Evolutionary conservation across 2,113 vertebrate species (phyloP).

Genomic region (Antidorcas marsupialis): DNA sequence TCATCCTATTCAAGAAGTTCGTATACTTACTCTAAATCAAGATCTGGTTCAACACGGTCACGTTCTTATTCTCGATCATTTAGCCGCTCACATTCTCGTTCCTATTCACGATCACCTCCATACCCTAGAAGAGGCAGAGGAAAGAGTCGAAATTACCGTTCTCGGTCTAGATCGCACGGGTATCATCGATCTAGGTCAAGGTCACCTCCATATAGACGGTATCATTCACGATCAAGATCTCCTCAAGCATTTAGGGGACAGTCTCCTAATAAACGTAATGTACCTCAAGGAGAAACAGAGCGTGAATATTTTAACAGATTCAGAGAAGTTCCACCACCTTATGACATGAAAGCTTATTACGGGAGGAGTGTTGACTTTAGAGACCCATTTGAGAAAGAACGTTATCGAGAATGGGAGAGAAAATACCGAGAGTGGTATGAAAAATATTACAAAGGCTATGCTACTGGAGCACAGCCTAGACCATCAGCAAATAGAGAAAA

Average conservation of each 20-base stretch:
- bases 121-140: slow-evolving; percentile 85
- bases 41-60: slow-evolving; percentile 89
- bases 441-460: slow-evolving; percentile 91
- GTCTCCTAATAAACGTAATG: slow-evolving; percentile 88
- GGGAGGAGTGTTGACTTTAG: slow-evolving; percentile 82
- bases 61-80: slow-evolving; percentile 90
- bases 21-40: slow-evolving; percentile 91
- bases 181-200: slow-evolving; percentile 91
- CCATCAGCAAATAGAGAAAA: slow-evolving; percentile 81
- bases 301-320: slow-evolving; percentile 85
- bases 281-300: slow-evolving; percentile 83
- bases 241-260: slow-evolving; percentile 86
- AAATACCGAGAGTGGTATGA: slow-evolving; percentile 96
- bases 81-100: slow-evolving; percentile 92
- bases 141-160: slow-evolving; percentile 87
- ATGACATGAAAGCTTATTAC: slow-evolving; percentile 89
- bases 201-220: slow-evolving; percentile 87
- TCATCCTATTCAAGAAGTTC: slow-evolving; percentile 90
- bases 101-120: slow-evolving; percentile 87
- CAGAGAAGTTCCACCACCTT: slow-evolving; percentile 86
- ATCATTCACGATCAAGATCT: slow-evolving; percentile 89
- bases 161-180: slow-evolving; percentile 86
- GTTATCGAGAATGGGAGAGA: slow-evolving; percentile 91
- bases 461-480: slow-evolving; percentile 82
- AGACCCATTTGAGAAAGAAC: slow-evolving; percentile 90